Base-by-base conservation (phyloP, 2,113 vertebrate genomes). In the Plecturocebus donacophilus region DNA sequence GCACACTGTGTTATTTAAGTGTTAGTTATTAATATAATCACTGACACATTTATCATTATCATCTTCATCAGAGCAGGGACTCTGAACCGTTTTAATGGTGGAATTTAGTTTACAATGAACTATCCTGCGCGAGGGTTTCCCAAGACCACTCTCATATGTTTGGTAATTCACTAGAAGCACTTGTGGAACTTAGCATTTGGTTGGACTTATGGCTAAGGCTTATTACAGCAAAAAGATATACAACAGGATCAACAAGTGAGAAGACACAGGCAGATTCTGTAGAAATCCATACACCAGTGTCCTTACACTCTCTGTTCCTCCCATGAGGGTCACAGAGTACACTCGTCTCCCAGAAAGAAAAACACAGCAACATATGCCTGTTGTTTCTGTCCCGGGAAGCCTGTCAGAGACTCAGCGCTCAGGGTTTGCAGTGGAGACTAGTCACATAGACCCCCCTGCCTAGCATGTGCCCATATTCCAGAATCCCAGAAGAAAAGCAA, bases 161-260 rank as follows among this genome's bases (percentile, higher is more conserved):
- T n/a, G 38, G 16, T 6, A n/a, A 45, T 19, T 35, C 42, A 16
- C 12, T 13, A 3, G n/a, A 42, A 38, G 61, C 17, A 10, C 30
- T 40, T 20, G 0, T 0, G 45, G 73, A 27, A 5, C 54, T 35
- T 64, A 38, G 80, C 25, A 9, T 9, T 19, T 0, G 6, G 13
- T 12, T 32, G 49, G 38, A 11, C 25, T 79, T 1, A 7, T 3
- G 5, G 56, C 23, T 32, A 12, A 32, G 19, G 49, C 6, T n/a
- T 25, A 32, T 16, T 27, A 42, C 73, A 52, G 38, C 76, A 49
- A 80, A 90, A 45, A 17, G 20, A 5, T 1, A 21, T 11, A 23
- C 8, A 32, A 30, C n/a, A 54, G 32, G 73, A 54, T 35, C n/a
- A 1, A 17, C n/a, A 12, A n/a, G 71, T 42, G 64, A 12, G 20